Conservation (phyloP, 1,140 invertebrate species). For the Zaprionus africanus region DNA sequence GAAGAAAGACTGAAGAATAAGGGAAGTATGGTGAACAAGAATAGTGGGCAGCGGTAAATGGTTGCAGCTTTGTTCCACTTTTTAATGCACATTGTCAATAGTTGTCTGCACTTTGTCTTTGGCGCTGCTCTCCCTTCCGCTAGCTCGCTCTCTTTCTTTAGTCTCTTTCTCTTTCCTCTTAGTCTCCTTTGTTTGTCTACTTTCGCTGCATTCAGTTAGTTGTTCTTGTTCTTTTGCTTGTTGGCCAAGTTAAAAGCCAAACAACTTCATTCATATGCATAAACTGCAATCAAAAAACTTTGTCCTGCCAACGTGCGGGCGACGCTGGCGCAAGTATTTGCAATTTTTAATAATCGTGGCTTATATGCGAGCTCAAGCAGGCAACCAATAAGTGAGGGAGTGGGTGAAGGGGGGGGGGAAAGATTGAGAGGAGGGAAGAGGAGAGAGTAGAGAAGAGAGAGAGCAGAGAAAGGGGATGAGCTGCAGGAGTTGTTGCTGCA, state of each 20-base stretch:
- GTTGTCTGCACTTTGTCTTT: constrained; percentile 33
- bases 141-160: background rate
- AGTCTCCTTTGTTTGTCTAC: constrained; percentile 3
- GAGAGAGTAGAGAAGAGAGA: background rate
- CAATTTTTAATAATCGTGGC: constrained; percentile 77
- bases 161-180: too few species aligned
- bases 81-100: constrained; percentile 67
- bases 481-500: constrained; percentile 8
- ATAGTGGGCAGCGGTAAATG: constrained; percentile 7
- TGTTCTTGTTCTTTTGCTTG: constrained; percentile 40
- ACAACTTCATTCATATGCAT: constrained; percentile 77
- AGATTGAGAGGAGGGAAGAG: constrained; percentile 28
- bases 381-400: background rate
- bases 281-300: constrained; percentile 63
- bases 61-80: constrained; percentile 38
- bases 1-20: background rate
- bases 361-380: constrained; percentile 43
- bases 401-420: background rate
- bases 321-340: constrained; percentile 55
- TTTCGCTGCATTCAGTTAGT: background rate
- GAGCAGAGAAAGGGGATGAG: too few species aligned
- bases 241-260: constrained; percentile 60
- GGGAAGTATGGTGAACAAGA: background rate
- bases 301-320: constrained; percentile 16
- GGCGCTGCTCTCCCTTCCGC: background rate